Percentiles rank a stretch among this genome's conserved stretches.
Evolutionary conservation across 1,140 invertebrate genomes (phyloP).

Genomic region (Pentalonia nigronervosa): DNA sequence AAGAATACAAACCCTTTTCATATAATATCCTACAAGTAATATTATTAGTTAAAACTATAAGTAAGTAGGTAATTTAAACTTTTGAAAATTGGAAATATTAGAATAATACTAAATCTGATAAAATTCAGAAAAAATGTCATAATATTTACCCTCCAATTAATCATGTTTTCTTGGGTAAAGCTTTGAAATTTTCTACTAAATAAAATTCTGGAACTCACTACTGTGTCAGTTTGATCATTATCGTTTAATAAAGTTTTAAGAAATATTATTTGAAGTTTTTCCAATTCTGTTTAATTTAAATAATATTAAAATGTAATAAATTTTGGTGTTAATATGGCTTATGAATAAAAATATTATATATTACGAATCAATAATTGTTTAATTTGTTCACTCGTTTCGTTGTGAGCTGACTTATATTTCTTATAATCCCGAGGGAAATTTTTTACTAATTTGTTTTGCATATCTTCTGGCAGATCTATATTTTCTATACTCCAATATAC

Average conservation of each 20-base stretch:
- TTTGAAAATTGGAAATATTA: not conserved
- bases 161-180: slow-evolving; percentile 41
- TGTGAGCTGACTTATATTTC: not conserved
- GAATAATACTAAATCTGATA: not conserved
- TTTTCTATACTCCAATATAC: slow-evolving; percentile 43
- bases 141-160: slow-evolving; percentile 39
- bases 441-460: not conserved
- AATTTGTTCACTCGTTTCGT: not conserved
- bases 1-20: too few relatives aligned
- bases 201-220: slow-evolving; percentile 38
- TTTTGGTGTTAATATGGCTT: not conserved
- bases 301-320: not conserved
- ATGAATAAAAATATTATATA: not conserved
- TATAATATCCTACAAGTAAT: not conserved
- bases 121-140: not conserved
- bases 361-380: slow-evolving; percentile 25
- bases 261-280: slow-evolving; percentile 11
- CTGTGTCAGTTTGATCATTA: slow-evolving; percentile 35
- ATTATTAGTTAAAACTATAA: not conserved
- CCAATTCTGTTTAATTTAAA: not conserved
- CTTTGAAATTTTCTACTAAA: slow-evolving; percentile 20
- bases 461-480: not conserved
- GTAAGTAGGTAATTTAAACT: not conserved
- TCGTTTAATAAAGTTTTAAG: slow-evolving; percentile 33
- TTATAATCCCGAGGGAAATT: not conserved